Conservation (phyloP, 2,888 invertebrate species). For the Cryptus armator region DNA sequence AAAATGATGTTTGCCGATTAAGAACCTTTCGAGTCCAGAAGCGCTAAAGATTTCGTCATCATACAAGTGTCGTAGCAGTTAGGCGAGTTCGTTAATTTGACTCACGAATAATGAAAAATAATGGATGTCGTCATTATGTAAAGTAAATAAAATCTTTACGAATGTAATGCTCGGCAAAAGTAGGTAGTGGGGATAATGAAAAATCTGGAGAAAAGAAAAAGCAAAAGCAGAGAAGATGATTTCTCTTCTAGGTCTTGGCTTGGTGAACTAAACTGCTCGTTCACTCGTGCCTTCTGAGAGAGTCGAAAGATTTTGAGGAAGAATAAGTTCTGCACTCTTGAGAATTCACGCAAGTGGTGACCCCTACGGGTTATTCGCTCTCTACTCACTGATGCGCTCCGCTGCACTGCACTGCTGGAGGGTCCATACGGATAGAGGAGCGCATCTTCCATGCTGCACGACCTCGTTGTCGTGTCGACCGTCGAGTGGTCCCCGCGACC, state of each 20-base stretch:
- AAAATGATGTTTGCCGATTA: background rate
- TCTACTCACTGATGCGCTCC: slow-evolving; percentile 46
- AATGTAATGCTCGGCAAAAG: slow-evolving; percentile 18
- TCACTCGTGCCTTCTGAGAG: slow-evolving; percentile 21
- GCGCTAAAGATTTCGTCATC: background rate
- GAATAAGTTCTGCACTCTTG: slow-evolving; percentile 50
- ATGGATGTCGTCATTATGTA: slow-evolving; percentile 9
- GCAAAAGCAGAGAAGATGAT: slow-evolving; percentile 24
- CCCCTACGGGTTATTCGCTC: slow-evolving; percentile 60
- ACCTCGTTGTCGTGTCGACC: slow-evolving; percentile 62
- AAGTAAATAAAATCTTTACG: slow-evolving; percentile 19
- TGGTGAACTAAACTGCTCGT: slow-evolving; percentile 19
- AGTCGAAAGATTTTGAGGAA: slow-evolving; percentile 40
- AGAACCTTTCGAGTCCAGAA: slow-evolving; percentile 19
- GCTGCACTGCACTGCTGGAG: slow-evolving; percentile 23
- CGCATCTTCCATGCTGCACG: slow-evolving; percentile 64
- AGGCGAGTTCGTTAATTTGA: slow-evolving; percentile 26
- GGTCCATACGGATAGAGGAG: slow-evolving; percentile 29
- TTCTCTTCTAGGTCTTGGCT: slow-evolving; percentile 46
- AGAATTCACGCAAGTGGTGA: slow-evolving; percentile 61
- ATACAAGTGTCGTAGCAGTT: background rate
- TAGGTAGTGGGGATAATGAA: slow-evolving; percentile 15
- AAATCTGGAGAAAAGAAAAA: slow-evolving; percentile 6
- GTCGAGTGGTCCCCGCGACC: slow-evolving; percentile 52
- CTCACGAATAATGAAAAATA: slow-evolving; percentile 7